phyloP scores from a whole-genome alignment of 2,888 invertebrate genomes.

The Eugnorisma glareosa region DNA sequence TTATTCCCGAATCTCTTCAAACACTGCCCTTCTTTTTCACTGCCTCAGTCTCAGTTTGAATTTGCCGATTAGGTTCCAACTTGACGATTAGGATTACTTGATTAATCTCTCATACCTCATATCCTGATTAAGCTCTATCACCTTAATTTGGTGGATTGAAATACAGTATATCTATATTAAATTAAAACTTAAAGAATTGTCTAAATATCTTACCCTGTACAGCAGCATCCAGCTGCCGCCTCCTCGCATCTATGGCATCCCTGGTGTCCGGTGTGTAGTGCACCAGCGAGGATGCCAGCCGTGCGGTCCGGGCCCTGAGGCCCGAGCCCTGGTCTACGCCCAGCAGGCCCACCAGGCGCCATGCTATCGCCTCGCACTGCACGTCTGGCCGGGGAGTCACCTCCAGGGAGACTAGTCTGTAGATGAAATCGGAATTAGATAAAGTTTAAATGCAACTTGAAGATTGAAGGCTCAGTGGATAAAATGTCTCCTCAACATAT shows the following conservation, averaged over 20 bases:
- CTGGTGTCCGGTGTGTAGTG: constrained; percentile 92
- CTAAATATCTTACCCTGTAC: constrained; percentile 92
- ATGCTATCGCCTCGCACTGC: constrained; percentile 95
- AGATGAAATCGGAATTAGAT: neutral
- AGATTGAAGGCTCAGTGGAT: neutral
- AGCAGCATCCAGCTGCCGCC: constrained; percentile 95
- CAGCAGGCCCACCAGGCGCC: constrained; percentile 96
- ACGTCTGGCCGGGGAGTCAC: constrained; percentile 92
- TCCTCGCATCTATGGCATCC: constrained; percentile 92
- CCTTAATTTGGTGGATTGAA: neutral
- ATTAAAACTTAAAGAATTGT: neutral
- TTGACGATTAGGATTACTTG: neutral
- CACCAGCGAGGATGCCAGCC: constrained; percentile 91
- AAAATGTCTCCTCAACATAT: neutral
- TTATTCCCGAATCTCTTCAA: neutral
- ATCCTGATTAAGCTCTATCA: too few species aligned
- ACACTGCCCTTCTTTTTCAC: neutral
- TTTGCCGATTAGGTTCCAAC: too few species aligned
- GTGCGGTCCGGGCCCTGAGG: constrained; percentile 91
- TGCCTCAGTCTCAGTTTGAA: neutral
- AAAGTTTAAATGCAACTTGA: neutral
- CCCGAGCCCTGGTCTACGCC: constrained; percentile 90
- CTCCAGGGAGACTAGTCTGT: constrained; percentile 84
- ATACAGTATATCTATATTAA: too few species aligned
- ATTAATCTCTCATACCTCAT: too few species aligned